A percentile compares a stretch with the other conserved stretches of the same genome.
Conservation (phyloP, 2,113 vertebrate genomes). For the Heterocephalus glaber region DNA sequence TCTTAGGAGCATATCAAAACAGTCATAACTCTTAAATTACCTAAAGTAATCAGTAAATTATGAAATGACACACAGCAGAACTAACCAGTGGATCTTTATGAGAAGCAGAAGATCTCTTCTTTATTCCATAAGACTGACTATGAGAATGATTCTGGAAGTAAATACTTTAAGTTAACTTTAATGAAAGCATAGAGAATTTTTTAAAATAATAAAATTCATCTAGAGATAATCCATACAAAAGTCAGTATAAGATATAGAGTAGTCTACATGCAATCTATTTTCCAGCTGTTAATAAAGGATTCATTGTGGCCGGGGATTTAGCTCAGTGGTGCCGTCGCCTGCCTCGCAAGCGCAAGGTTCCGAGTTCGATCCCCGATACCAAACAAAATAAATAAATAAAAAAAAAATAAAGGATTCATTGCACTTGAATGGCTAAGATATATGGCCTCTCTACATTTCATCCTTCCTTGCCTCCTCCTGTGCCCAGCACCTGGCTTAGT, state of each 20-base stretch:
- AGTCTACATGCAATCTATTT: constrained; percentile 11
- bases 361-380: no score
- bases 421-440: neutral
- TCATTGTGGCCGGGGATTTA: no score
- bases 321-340: no score
- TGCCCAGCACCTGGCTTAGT: neutral
- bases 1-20: neutral
- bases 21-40: neutral
- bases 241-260: neutral
- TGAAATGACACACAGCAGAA: constrained; percentile 66
- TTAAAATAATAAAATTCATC: neutral
- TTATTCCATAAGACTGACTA: constrained; percentile 87
- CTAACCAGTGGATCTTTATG: constrained; percentile 93
- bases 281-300: neutral
- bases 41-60: neutral
- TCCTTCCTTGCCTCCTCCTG: neutral
- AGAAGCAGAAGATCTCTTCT: constrained; percentile 87
- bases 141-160: constrained; percentile 90
- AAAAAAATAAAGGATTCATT: neutral
- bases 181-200: neutral
- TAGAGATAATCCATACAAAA: constrained; percentile 30
- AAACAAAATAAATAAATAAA: no score
- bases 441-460: neutral
- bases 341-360: no score
- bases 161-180: constrained; percentile 70